phyloP scores from a whole-genome alignment of 2,797 vertebrate species.

The Chrosomus eos region DNA sequence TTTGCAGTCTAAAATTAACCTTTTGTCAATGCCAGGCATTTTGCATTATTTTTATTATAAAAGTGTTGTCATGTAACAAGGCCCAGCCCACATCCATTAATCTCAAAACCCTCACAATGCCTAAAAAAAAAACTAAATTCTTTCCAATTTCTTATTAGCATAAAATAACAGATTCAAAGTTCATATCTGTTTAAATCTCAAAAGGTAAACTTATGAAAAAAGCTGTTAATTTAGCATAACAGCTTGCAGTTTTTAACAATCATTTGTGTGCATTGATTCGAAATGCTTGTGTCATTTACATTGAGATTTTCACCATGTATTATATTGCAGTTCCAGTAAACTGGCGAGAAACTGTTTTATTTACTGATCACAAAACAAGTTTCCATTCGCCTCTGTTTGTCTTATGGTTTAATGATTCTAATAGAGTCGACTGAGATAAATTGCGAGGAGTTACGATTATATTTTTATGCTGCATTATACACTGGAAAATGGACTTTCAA shows the following conservation, averaged over 20 bases:
- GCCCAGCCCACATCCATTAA: background rate
- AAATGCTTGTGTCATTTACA: background rate
- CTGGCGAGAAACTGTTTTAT: background rate
- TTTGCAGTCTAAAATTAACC: background rate
- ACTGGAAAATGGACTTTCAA: constrained; percentile 42
- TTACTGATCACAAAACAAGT: background rate
- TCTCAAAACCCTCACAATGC: background rate
- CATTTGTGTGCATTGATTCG: background rate
- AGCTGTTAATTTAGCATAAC: background rate
- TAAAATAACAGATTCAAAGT: background rate
- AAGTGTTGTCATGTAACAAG: background rate
- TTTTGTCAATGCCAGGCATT: background rate
- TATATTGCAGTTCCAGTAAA: constrained; percentile 10
- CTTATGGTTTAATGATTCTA: constrained; percentile 16
- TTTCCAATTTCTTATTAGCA: background rate
- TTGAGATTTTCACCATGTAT: background rate
- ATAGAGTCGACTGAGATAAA: background rate
- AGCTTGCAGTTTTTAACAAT: background rate
- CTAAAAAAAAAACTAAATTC: background rate
- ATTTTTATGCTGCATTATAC: background rate
- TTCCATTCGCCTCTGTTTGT: background rate
- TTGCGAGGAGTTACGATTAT: background rate
- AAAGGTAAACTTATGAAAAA: constrained; percentile 12
- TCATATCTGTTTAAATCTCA: background rate
- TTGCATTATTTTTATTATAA: background rate